Percentiles rank a stretch among this genome's conserved stretches.
phyloP scores from a whole-genome alignment of 2,113 vertebrate genomes.

The Elachura formosa region DNA sequence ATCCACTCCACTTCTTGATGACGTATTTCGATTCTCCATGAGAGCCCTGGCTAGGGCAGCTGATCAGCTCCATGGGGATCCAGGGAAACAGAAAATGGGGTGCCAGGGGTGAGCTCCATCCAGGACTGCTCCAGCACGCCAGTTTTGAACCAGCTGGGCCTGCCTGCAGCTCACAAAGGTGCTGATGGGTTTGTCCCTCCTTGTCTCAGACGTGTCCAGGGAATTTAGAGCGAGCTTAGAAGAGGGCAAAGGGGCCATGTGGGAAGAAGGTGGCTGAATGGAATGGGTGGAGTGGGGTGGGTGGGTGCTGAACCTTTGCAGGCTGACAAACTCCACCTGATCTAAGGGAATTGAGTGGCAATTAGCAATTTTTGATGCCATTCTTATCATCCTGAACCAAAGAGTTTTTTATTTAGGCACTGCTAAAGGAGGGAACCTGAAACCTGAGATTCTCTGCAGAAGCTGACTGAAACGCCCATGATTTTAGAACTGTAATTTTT shows the following conservation, averaged over 20 bases:
- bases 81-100: background rate
- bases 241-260: too few relatives aligned
- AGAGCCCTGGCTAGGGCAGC: background rate
- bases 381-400: background rate
- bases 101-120: background rate
- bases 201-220: accelerated
- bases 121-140: background rate
- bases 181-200: background rate
- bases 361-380: accelerated
- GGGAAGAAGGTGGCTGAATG: background rate
- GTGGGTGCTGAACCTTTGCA: background rate
- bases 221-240: too few relatives aligned
- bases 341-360: accelerated
- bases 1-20: constrained; percentile 58
- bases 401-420: background rate
- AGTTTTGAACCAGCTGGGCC: background rate
- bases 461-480: accelerated
- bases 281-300: background rate
- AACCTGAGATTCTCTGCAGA: background rate
- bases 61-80: background rate
- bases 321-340: background rate
- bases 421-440: background rate
- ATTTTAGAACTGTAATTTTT: background rate
- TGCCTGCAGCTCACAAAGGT: background rate
- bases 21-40: constrained; percentile 18